These are phyloP conservation scores for Intellagama lesueurii DNA, from an alignment of 2,797 vertebrate genomes.

Conservation along the genomic window DNA sequence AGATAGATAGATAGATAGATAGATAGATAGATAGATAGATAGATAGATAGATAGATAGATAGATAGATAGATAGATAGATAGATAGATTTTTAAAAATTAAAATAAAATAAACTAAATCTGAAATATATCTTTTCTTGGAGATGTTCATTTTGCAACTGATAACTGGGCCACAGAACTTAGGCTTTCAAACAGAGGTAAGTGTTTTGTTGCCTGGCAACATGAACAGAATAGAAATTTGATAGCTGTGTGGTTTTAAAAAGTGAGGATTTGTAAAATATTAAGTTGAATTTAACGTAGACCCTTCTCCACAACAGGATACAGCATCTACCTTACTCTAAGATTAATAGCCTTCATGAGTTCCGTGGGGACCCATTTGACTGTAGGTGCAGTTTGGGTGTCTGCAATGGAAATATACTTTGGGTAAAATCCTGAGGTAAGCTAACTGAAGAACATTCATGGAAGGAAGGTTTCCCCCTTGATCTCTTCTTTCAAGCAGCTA, in stretches of 20 bases:
- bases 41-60: neutral
- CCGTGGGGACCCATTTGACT: slow-evolving; percentile 22
- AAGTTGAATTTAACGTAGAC: slow-evolving; percentile 37
- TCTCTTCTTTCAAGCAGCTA: neutral
- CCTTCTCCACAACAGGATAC: slow-evolving; percentile 22
- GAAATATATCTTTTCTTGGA: slow-evolving; percentile 35
- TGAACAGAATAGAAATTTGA: slow-evolving; percentile 39
- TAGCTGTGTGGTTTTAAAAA: slow-evolving; percentile 29
- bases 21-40: slow-evolving; percentile 1
- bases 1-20: too few relatives aligned
- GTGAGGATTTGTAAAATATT: slow-evolving; percentile 31
- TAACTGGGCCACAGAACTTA: slow-evolving; percentile 53
- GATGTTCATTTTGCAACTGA: slow-evolving; percentile 48
- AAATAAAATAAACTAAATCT: neutral
- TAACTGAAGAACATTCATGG: neutral
- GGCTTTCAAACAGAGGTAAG: slow-evolving; percentile 51
- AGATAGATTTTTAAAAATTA: neutral
- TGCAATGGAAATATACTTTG: slow-evolving; percentile 16
- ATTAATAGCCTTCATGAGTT: slow-evolving; percentile 1
- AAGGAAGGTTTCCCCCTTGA: neutral
- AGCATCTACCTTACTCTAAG: neutral
- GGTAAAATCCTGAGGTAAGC: neutral
- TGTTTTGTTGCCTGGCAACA: slow-evolving; percentile 59
- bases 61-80: too few relatives aligned
- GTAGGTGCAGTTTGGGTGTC: neutral